Conservation (phyloP, 1,140 invertebrate species). For the Polypedilum vanderplanki region DNA sequence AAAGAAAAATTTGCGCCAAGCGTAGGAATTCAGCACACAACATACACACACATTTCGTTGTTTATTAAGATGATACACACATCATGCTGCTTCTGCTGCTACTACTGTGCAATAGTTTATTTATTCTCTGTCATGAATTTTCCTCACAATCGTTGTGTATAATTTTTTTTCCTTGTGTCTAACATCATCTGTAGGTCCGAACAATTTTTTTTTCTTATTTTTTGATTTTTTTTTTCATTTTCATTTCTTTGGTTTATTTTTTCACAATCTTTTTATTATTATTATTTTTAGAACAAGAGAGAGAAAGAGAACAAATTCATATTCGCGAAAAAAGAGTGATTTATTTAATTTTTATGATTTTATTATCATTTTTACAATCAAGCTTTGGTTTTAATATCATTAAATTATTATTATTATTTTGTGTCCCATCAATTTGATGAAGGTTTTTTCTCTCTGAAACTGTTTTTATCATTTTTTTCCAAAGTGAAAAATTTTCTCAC, state of each 20-base stretch:
- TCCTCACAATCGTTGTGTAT: background rate
- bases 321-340: background rate
- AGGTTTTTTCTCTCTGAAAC: background rate
- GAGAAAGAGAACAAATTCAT: background rate
- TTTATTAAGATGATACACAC: background rate
- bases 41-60: too few species aligned
- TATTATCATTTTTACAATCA: slow-evolving; percentile 1
- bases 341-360: slow-evolving; percentile 8
- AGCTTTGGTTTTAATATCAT: slow-evolving; percentile 1
- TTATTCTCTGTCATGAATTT: slow-evolving; percentile 10
- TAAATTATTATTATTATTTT: slow-evolving; percentile 28
- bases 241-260: slow-evolving; percentile 28
- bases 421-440: background rate
- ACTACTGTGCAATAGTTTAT: background rate
- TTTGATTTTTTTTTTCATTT: background rate
- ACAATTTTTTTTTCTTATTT: background rate
- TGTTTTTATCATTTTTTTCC: background rate
- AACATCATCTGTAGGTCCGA: background rate
- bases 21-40: background rate
- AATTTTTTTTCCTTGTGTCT: slow-evolving; percentile 12
- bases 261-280: slow-evolving; percentile 7
- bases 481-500: background rate
- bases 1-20: background rate
- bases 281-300: slow-evolving; percentile 20
- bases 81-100: background rate